Percentiles rank a stretch among this genome's conserved stretches.
phyloP scores from a whole-genome alignment of 2,113 vertebrate genomes.

The Melospiza melodia region DNA sequence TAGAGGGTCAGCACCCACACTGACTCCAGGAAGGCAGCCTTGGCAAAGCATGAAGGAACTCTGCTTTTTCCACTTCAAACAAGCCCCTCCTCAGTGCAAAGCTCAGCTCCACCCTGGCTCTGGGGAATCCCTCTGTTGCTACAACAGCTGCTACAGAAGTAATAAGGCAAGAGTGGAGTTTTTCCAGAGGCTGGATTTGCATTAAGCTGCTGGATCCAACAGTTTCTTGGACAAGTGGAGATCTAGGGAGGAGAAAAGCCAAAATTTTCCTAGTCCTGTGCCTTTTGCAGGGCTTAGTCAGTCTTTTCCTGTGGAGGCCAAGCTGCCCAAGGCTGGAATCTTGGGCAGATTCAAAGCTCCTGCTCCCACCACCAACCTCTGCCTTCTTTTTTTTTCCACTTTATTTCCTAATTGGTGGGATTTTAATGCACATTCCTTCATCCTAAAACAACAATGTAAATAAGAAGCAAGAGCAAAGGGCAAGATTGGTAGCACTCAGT shows the following conservation, averaged over 20 bases:
- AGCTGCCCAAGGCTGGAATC: not conserved
- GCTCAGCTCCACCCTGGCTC: not conserved
- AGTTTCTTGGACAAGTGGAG: not conserved
- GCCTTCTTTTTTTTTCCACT: not conserved
- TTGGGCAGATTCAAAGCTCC: not conserved
- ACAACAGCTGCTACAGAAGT: not conserved
- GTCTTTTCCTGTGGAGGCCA: no score
- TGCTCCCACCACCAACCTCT: not conserved
- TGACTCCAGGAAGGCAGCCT: not conserved
- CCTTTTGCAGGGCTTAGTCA: not conserved
- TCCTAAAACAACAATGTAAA: not conserved
- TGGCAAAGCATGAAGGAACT: not conserved
- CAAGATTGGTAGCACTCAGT: not conserved
- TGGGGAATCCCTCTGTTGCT: not conserved
- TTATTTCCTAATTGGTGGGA: not conserved
- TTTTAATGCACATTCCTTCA: not conserved
- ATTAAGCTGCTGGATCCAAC: not conserved
- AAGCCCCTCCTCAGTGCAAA: not conserved
- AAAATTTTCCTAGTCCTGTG: not conserved
- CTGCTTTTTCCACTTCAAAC: not conserved
- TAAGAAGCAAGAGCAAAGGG: not conserved
- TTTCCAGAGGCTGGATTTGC: conserved; percentile 20
- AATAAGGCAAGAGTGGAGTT: not conserved
- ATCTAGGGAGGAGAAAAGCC: not conserved
- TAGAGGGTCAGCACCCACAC: not conserved